phyloP scores from a whole-genome alignment of 2,113 vertebrate genomes.

The Haplochromis vanheusdeni region DNA sequence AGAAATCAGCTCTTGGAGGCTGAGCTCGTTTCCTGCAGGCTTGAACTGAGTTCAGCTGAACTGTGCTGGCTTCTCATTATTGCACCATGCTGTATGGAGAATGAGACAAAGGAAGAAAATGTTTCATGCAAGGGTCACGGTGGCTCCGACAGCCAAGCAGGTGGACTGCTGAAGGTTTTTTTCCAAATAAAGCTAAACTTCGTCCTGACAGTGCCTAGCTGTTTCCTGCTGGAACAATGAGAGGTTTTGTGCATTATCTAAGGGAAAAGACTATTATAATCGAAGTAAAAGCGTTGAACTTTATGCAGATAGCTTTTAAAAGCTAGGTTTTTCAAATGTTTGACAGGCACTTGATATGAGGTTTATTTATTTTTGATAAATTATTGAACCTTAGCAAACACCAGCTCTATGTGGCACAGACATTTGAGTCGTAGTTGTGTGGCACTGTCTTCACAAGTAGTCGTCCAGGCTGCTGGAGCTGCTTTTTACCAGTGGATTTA shows the following conservation, averaged over 20 bases:
- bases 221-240: neutral
- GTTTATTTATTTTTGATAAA: neutral
- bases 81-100: neutral
- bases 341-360: neutral
- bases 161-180: neutral
- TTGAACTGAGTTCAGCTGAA: neutral
- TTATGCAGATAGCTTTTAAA: neutral
- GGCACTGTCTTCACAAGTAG: neutral
- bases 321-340: neutral
- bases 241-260: neutral
- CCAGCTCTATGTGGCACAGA: neutral
- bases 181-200: neutral
- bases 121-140: neutral
- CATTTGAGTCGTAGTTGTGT: neutral
- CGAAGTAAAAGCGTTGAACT: neutral
- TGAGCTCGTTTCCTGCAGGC: neutral
- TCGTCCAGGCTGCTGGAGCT: neutral
- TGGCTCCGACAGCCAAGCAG: neutral
- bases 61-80: neutral
- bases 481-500: neutral
- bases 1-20: neutral
- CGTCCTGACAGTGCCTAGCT: neutral
- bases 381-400: neutral
- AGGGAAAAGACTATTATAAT: neutral
- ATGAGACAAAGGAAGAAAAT: neutral